Conservation (phyloP, 1,140 invertebrate genomes). For the Goniozus legneri region DNA sequence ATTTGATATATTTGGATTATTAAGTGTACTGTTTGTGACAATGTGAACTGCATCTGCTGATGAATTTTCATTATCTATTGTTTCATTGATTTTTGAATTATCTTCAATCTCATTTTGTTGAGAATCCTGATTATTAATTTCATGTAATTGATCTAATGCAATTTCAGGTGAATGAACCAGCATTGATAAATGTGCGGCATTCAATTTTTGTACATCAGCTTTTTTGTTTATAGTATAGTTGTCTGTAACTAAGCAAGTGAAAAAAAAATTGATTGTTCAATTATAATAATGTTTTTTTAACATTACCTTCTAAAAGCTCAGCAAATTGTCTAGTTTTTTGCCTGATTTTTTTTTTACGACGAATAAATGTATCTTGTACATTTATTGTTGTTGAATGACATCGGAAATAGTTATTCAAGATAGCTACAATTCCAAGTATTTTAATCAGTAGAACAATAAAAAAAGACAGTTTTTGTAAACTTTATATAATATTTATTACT, state of each 20-base stretch:
- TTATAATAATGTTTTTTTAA: constrained; percentile 13
- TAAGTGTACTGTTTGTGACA: constrained; percentile 29
- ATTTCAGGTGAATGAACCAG: constrained; percentile 58
- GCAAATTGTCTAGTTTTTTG: constrained; percentile 46
- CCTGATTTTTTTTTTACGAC: constrained; percentile 36
- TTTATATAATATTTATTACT: constrained; percentile 6
- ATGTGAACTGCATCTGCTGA: no score
- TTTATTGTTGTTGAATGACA: constrained; percentile 22
- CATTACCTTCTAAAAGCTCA: constrained; percentile 55
- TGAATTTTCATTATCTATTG: background rate
- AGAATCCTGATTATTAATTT: constrained; percentile 29
- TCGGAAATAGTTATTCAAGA: constrained; percentile 1
- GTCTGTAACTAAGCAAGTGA: constrained; percentile 58
- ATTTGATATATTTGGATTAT: background rate
- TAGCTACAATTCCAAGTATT: constrained; percentile 8
- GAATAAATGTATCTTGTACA: constrained; percentile 8
- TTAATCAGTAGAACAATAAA: background rate
- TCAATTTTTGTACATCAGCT: constrained; percentile 62
- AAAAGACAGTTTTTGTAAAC: constrained; percentile 1
- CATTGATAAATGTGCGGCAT: constrained; percentile 61
- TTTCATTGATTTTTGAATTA: background rate
- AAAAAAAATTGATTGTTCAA: constrained; percentile 13
- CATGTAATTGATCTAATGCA: constrained; percentile 58
- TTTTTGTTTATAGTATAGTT: constrained; percentile 59
- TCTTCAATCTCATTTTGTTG: background rate